phyloP scores from a whole-genome alignment of 2,113 vertebrate species.

The Passer domesticus region DNA sequence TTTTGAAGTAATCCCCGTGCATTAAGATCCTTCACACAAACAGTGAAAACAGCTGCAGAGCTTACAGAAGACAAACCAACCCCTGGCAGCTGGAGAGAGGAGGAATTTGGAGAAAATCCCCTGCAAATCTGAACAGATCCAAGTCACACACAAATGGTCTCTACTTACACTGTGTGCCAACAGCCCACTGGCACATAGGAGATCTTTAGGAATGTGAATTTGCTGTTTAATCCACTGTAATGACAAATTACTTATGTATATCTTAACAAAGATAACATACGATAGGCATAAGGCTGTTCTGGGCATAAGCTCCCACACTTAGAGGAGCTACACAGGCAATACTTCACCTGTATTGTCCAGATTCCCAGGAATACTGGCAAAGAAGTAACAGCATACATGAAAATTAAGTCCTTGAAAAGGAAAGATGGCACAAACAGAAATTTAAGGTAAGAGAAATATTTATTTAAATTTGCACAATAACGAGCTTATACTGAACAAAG shows the following conservation, averaged over 20 bases:
- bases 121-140: neutral
- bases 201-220: neutral
- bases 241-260: neutral
- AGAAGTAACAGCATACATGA: neutral
- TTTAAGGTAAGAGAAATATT: constrained; percentile 92
- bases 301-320: neutral
- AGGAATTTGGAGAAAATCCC: neutral
- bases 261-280: neutral
- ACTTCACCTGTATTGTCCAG: neutral
- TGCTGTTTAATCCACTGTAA: neutral
- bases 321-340: neutral
- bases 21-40: neutral
- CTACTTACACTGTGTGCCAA: neutral
- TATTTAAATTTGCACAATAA: constrained; percentile 98
- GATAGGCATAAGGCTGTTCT: neutral
- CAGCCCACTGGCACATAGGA: rapidly evolving
- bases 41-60: neutral
- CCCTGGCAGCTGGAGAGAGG: neutral
- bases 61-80: neutral
- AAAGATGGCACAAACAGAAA: neutral
- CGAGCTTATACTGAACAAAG: constrained; percentile 87
- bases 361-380: neutral
- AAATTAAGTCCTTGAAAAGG: neutral
- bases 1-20: neutral
- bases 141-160: neutral